A percentile compares a stretch with the other conserved stretches of the same genome.
phyloP scores from a whole-genome alignment of 2,888 invertebrate genomes.

The Argyra leucocephala region DNA sequence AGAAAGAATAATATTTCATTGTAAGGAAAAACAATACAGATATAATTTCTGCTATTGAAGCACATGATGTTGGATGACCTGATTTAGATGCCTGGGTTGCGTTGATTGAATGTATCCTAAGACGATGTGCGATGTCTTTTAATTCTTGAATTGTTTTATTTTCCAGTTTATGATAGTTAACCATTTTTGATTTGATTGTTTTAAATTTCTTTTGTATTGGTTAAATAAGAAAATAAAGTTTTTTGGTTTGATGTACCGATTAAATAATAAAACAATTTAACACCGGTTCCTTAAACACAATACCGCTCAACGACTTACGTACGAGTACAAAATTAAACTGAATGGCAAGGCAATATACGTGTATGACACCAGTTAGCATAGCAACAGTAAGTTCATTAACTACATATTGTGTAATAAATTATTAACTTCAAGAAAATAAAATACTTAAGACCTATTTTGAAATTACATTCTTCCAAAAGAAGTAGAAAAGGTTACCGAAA shows the following conservation, averaged over 20 bases:
- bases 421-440: no score
- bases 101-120: conserved; percentile 84
- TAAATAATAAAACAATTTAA: no score
- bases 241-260: no score
- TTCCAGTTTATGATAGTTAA: conserved; percentile 56
- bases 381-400: no score
- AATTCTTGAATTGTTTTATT: conserved; percentile 62
- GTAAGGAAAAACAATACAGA: conserved; percentile 97
- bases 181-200: conserved; percentile 2
- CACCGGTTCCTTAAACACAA: no score
- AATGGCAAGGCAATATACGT: no score
- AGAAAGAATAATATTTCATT: conserved; percentile 92
- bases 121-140: conserved; percentile 85
- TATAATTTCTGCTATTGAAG: conserved; percentile 96
- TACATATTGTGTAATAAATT: no score
- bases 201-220: neutral
- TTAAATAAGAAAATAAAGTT: no score
- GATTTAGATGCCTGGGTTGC: conserved; percentile 93
- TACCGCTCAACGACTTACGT: conserved; percentile 1
- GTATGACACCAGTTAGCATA: no score
- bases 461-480: no score
- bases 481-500: no score
- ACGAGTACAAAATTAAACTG: conserved; percentile 3
- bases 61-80: conserved; percentile 97
- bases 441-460: no score